Evolutionary conservation across 1,140 invertebrate species (phyloP).

Genomic region (Zaprionus gabonicus): DNA sequence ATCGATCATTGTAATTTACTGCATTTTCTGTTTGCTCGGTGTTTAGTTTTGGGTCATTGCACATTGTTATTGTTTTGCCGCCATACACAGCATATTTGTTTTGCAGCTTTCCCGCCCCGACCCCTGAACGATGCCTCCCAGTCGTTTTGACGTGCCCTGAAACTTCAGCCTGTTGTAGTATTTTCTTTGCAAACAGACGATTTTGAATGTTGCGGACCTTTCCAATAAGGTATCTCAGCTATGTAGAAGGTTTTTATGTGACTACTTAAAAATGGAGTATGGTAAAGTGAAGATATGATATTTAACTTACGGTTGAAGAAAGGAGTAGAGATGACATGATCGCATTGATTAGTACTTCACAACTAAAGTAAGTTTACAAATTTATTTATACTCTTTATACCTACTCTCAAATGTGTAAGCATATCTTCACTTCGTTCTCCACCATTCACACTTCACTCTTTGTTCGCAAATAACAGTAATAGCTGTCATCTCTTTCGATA

Average conservation of each 20-base stretch:
- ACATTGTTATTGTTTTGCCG: conserved; percentile 76
- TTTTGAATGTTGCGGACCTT: background rate
- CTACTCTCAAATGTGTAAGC: background rate
- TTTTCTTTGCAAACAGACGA: conserved; percentile 30
- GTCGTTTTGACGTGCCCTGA: background rate
- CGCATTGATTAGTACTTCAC: no score
- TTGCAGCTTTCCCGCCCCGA: conserved; percentile 40
- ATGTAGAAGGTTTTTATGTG: background rate
- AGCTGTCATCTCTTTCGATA: conserved; percentile 49
- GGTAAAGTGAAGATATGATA: no score
- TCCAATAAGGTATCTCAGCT: background rate
- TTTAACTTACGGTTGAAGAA: no score
- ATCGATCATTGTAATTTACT: background rate
- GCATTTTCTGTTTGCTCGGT: conserved; percentile 44
- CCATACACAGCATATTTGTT: conserved; percentile 71
- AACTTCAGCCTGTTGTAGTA: conserved; percentile 24
- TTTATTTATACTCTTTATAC: no score
- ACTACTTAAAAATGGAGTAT: no score
- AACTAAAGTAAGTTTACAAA: no score
- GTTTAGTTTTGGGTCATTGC: conserved; percentile 83
- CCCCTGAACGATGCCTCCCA: background rate
- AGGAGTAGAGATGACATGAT: no score
- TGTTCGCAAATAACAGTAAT: conserved; percentile 55
- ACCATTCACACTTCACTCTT: no score
- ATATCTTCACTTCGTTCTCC: background rate